Evolutionary conservation across 2,113 vertebrate genomes (phyloP).

Genomic region (Fukomys damarensis): DNA sequence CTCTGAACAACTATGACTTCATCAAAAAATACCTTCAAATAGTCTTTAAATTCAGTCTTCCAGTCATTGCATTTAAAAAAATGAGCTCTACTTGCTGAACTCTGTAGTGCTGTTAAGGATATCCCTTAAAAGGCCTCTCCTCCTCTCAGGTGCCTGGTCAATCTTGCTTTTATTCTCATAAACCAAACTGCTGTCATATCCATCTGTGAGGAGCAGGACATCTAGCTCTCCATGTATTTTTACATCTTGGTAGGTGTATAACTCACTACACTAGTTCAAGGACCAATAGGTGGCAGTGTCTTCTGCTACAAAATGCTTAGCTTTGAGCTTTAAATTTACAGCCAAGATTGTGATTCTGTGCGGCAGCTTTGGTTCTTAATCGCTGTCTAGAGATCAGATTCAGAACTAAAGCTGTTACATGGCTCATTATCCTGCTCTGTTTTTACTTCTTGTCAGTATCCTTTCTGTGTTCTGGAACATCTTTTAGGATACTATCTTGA

Average conservation of each 20-base stretch:
- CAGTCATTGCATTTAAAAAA: slow-evolving; percentile 94
- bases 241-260: slow-evolving; percentile 92
- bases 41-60: slow-evolving; percentile 91
- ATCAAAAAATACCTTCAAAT: slow-evolving; percentile 92
- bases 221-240: slow-evolving; percentile 92
- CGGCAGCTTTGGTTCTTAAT: slow-evolving; percentile 64
- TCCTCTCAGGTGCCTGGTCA: slow-evolving; percentile 87
- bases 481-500: slow-evolving; percentile 41
- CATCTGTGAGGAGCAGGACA: slow-evolving; percentile 94
- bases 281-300: slow-evolving; percentile 94
- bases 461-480: background rate
- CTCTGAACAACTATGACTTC: slow-evolving; percentile 95
- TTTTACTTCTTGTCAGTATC: slow-evolving; percentile 72
- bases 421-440: slow-evolving; percentile 83
- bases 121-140: slow-evolving; percentile 92
- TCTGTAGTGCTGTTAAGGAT: slow-evolving; percentile 91
- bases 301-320: slow-evolving; percentile 79
- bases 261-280: slow-evolving; percentile 91
- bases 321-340: slow-evolving; percentile 90
- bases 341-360: background rate
- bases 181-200: slow-evolving; percentile 93
- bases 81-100: slow-evolving; percentile 96
- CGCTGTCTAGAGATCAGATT: slow-evolving; percentile 78
- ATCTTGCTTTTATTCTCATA: slow-evolving; percentile 94
- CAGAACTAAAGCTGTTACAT: slow-evolving; percentile 85